phyloP scores from a whole-genome alignment of 2,113 vertebrate genomes.

The Oenanthe melanoleuca region DNA sequence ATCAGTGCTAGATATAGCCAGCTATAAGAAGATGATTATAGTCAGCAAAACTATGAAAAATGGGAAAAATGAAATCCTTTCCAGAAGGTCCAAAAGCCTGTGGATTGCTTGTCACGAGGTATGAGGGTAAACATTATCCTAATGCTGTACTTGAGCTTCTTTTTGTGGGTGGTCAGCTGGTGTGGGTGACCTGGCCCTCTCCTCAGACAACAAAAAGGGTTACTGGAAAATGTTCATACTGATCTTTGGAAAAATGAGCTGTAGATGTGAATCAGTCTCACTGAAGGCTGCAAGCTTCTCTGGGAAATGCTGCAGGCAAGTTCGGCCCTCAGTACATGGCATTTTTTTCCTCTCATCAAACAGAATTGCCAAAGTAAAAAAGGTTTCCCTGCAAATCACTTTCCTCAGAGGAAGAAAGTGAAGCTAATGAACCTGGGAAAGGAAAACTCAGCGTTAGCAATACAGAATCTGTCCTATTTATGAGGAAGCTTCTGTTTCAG shows the following conservation, averaged over 20 bases:
- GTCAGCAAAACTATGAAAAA: neutral
- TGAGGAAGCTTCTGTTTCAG: neutral
- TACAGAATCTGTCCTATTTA: neutral
- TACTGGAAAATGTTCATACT: neutral
- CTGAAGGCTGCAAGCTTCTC: neutral
- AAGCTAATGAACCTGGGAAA: neutral
- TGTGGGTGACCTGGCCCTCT: neutral
- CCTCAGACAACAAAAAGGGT: neutral
- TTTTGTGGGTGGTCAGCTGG: neutral
- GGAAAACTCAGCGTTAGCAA: neutral
- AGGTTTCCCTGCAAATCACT: neutral
- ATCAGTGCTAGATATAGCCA: neutral
- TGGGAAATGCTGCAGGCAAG: neutral
- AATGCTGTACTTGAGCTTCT: neutral
- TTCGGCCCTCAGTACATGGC: fast-evolving
- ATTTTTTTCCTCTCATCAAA: neutral
- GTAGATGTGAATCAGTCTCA: neutral
- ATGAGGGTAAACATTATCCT: neutral
- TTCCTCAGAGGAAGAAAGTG: neutral
- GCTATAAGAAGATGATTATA: neutral
- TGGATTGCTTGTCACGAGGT: neutral
- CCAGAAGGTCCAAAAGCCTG: neutral
- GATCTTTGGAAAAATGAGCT: neutral
- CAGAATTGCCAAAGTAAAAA: neutral
- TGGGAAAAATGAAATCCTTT: neutral